Percentiles rank a stretch among this genome's conserved stretches.
These are phyloP conservation scores for Schrankia costaestrigalis DNA, from an alignment of 2,888 invertebrate species.

Conservation along the genomic window DNA sequence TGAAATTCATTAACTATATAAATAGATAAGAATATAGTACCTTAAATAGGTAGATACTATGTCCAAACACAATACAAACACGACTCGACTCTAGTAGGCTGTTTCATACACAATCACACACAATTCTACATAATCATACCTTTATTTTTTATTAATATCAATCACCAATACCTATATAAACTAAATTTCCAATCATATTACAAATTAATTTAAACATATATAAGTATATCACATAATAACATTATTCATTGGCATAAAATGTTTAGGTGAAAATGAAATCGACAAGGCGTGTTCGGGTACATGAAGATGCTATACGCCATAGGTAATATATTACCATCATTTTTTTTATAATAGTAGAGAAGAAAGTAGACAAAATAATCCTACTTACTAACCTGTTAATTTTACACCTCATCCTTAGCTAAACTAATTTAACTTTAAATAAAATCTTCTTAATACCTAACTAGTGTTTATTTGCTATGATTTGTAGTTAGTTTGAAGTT, in stretches of 20 bases:
- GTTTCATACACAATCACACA: constrained; percentile 13
- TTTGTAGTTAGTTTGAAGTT: constrained; percentile 31
- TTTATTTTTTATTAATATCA: constrained; percentile 8
- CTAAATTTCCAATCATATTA: too few relatives aligned
- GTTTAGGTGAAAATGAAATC: constrained; percentile 80
- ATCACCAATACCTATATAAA: too few relatives aligned
- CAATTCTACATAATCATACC: constrained; percentile 10
- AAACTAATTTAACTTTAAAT: constrained; percentile 22
- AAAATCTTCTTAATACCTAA: constrained; percentile 24
- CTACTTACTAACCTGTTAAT: constrained; percentile 32
- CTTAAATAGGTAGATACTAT: too few relatives aligned
- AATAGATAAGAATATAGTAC: too few relatives aligned
- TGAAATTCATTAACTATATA: too few relatives aligned
- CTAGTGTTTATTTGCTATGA: constrained; percentile 32
- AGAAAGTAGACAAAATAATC: constrained; percentile 48
- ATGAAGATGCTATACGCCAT: constrained; percentile 79
- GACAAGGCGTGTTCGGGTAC: constrained; percentile 78
- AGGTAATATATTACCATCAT: constrained; percentile 68
- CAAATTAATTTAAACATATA: constrained; percentile 8
- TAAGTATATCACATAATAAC: constrained; percentile 18
- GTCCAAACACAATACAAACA: constrained; percentile 19
- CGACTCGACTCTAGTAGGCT: constrained; percentile 5
- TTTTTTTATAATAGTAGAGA: constrained; percentile 53
- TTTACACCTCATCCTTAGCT: constrained; percentile 30
- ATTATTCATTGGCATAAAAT: constrained; percentile 73